Percentiles rank a stretch among this genome's conserved stretches.
phyloP scores from a whole-genome alignment of 2,797 vertebrate species.

The Neosilurus hyrtlii region DNA sequence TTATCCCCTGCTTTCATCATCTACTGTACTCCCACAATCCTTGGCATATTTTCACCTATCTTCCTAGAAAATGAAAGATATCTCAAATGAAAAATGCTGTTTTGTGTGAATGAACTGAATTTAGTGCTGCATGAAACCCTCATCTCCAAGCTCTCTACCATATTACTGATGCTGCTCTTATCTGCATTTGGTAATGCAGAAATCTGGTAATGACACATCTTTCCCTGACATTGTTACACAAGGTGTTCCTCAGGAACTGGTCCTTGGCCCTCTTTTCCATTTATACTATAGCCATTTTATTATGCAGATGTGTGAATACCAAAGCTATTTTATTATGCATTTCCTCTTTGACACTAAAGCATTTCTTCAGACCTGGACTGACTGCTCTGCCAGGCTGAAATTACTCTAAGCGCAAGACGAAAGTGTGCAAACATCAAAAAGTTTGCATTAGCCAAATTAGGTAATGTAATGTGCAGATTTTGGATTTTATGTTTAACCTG shows the following conservation, averaged over 20 bases:
- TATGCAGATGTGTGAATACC: background rate
- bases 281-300: background rate
- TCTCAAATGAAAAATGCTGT: background rate
- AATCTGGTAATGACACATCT: background rate
- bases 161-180: background rate
- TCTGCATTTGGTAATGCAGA: no score
- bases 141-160: background rate
- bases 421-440: background rate
- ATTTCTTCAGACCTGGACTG: background rate
- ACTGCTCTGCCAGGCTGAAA: background rate
- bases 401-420: background rate
- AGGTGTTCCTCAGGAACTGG: background rate
- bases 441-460: background rate
- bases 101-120: background rate
- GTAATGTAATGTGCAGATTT: background rate
- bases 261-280: background rate
- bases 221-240: background rate
- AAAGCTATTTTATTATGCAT: background rate
- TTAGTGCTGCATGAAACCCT: background rate
- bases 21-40: background rate
- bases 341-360: background rate
- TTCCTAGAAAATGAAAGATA: background rate
- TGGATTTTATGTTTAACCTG: background rate
- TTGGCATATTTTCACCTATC: slow-evolving; percentile 4
- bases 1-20: background rate